A percentile compares a stretch with the other conserved stretches of the same genome.
Conservation (phyloP, 1,140 invertebrate species). For the Neotoxoptera formosana region DNA sequence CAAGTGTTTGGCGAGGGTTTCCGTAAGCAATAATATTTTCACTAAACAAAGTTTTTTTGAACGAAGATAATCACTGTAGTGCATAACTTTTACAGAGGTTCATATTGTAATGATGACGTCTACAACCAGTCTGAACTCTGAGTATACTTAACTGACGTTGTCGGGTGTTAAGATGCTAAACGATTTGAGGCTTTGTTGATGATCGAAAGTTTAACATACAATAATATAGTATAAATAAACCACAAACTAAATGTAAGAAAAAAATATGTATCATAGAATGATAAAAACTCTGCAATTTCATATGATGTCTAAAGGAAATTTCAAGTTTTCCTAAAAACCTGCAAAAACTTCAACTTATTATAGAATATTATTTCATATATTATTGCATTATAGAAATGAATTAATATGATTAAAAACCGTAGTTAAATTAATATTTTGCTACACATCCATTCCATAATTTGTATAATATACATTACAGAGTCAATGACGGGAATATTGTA, state of each 20-base stretch:
- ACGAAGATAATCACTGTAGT: neutral
- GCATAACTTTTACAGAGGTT: neutral
- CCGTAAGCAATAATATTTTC: neutral
- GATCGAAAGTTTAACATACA: neutral
- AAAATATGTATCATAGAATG: neutral
- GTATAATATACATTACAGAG: neutral
- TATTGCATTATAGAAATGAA: neutral
- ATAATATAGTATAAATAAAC: neutral
- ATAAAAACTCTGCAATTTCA: neutral
- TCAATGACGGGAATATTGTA: neutral
- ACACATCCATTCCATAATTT: neutral
- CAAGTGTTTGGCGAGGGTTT: neutral
- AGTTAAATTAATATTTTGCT: too few species aligned
- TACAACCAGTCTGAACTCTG: neutral
- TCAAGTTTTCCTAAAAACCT: too few species aligned
- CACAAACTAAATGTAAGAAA: neutral
- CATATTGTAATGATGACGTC: neutral
- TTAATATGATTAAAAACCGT: neutral
- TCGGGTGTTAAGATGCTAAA: neutral
- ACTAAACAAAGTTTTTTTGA: neutral
- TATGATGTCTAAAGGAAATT: too few species aligned
- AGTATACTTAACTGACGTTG: neutral
- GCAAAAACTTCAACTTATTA: too few species aligned
- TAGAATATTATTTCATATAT: neutral
- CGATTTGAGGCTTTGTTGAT: neutral